Evolutionary conservation across 2,113 vertebrate genomes (phyloP), one percentile per base, ranked within the genome.

Genomic region (Rynchops niger): DNA sequence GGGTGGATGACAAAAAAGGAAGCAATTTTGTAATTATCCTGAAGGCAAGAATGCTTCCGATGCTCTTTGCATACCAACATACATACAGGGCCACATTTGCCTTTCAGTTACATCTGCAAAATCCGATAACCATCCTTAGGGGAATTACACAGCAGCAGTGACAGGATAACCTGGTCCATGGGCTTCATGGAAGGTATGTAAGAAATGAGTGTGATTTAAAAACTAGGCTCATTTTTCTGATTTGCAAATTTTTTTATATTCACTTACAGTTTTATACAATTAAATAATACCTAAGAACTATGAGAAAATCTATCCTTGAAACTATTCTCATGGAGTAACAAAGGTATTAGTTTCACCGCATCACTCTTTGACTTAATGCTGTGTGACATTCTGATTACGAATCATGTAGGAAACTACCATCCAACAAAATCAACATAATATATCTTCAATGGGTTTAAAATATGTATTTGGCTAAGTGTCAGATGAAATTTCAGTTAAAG

Each of bases 1-100:
- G 87, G 67, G 85, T 89, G 59, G 90, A 91, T 90, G 66, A 95
- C 69, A 86, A 94, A 94, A 93, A 93, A 90, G 85, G 91, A 97
- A 96, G 79, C 21, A 70, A 94, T 93, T 93, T 78, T 47, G 38
- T 66, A 91, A 94, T 93, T 86, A 88, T 94, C 82, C 82, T 6
- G 26, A 95, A 91, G 45, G 69, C 65, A 96, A 78, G 83, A 95
- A 85, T 59, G n/a, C 45, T 95, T 95, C 81, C 1, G 32, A 80
- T 93, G 55, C 26, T 78, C 50, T 94, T 71, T 88, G 67, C 47
- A 62, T 77, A 83, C 47, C 82, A 85, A 77, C n/a, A 69, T n/a
- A 73, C 12, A 45, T 30, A 79, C 13, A 87, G n/a, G 15, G 20
- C 26, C 32, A 93, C 27, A 70, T 66, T 77, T 82, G 69, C 61